Evolutionary conservation across 1,140 invertebrate species (phyloP).

Genomic region (Drosophila parabipectinata): DNA sequence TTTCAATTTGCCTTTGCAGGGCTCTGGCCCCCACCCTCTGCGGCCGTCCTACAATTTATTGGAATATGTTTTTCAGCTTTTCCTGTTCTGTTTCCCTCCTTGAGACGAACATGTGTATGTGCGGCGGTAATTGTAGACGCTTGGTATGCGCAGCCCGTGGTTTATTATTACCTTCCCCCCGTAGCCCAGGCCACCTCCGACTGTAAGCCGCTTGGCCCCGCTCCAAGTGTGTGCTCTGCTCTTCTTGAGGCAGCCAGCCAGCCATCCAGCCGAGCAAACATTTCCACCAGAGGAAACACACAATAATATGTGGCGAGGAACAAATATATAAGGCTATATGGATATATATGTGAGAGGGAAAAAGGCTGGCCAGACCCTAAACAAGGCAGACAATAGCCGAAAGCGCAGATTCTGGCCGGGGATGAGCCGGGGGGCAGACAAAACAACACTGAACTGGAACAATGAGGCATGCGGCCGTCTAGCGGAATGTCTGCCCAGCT

Average conservation of each 20-base stretch:
- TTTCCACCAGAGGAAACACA: constrained; percentile 68
- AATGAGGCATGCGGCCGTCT: constrained; percentile 46
- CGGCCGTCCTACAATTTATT: constrained; percentile 28
- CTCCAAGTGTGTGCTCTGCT: constrained; percentile 56
- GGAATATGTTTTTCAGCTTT: constrained; percentile 36
- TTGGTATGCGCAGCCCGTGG: constrained; percentile 74
- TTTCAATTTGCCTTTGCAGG: constrained; percentile 60
- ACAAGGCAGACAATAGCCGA: constrained; percentile 77
- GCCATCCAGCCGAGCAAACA: constrained; percentile 72
- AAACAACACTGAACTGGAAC: constrained; percentile 49
- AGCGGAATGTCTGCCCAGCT: constrained; percentile 41
- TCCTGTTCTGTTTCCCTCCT: constrained; percentile 21
- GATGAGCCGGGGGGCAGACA: constrained; percentile 13
- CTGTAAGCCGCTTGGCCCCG: constrained; percentile 13
- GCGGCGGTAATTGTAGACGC: constrained; percentile 72
- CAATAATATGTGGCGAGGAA: constrained; percentile 50
- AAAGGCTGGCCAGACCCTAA: constrained; percentile 64
- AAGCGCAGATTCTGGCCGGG: constrained; percentile 61
- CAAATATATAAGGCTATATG: constrained; percentile 21
- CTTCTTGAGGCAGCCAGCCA: constrained; percentile 57
- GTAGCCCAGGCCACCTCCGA: neutral
- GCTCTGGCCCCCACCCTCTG: neutral
- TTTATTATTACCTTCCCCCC: constrained; percentile 61
- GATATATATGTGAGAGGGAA: constrained; percentile 22
- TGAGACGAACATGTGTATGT: constrained; percentile 27